phyloP scores from a whole-genome alignment of 2,888 invertebrate species.

The Oxystoma pomonae region DNA sequence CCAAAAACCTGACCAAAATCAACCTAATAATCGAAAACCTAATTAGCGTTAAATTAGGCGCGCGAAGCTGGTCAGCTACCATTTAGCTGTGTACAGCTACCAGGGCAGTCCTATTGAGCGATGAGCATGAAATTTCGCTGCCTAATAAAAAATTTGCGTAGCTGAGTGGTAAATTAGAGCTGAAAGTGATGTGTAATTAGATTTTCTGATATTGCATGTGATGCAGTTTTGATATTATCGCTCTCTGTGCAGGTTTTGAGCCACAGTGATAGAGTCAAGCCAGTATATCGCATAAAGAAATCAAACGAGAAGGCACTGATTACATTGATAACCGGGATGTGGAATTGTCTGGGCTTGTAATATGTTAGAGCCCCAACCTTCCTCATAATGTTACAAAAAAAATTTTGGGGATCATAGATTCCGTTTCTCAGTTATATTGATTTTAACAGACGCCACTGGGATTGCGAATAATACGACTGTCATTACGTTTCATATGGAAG shows the following conservation, averaged over 20 bases:
- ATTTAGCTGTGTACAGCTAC: not conserved
- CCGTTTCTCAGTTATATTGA: too few species aligned
- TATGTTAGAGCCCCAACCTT: too few species aligned
- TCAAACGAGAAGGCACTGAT: too few species aligned
- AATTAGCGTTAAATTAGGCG: not conserved
- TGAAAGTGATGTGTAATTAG: conserved; percentile 31
- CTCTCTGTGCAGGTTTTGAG: conserved; percentile 3
- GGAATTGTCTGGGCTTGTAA: too few species aligned
- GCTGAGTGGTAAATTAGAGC: conserved; percentile 11
- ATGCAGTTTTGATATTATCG: conserved; percentile 29
- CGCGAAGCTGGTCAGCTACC: not conserved
- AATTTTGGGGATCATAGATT: too few species aligned
- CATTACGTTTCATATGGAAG: too few species aligned
- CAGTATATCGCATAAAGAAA: too few species aligned
- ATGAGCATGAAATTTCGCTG: not conserved
- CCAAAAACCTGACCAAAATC: too few species aligned
- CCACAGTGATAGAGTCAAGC: not conserved
- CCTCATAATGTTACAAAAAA: too few species aligned
- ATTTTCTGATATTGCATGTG: conserved; percentile 30
- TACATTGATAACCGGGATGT: too few species aligned
- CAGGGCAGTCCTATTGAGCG: not conserved
- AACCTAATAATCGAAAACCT: not conserved
- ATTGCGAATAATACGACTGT: too few species aligned
- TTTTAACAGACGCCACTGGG: too few species aligned
- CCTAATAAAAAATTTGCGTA: not conserved